Evolutionary conservation across 1,140 invertebrate species (phyloP), one percentile per base, ranked within the genome.

Genomic region (Drosophila miranda): DNA sequence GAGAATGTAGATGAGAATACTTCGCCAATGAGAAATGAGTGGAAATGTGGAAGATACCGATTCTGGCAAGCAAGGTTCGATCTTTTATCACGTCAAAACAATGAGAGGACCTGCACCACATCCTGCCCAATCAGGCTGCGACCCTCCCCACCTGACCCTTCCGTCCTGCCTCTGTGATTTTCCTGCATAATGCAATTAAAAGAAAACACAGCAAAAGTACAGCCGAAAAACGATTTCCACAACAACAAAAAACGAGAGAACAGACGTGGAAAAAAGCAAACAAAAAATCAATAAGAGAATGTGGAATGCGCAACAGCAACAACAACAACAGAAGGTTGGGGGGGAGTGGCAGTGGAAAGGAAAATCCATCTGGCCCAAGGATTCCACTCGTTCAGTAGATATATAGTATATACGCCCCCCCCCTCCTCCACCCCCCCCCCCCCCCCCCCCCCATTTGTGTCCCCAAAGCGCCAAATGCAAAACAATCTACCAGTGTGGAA

Each of bases 321-420:
- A 52, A 60, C 23, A 34, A 28, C 9, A 52, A 19, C 19, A 19
- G 41, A 44, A 46, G 30, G 43, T 23, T 0, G 23, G 23, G 23
- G 34, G 41, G 48, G 30, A 44, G 16, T 26, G n/a, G 7, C 59
- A 52, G 34, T 5, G 26, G 59, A 54, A 54, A 59, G 50, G 49
- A 80, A 83, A 84, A 84, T 84, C 80, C 77, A 84, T 86, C 77
- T 86, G 80, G 80, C 67, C 76, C 80, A 84, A 83, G 80, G 80
- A 83, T 84, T 84, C 71, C 56, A 72, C 49, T 9, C 30, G 30
- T 30, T 9, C 30, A 9, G 8, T 9, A 30, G 2, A 30, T 30
- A 30, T 30, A 30, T 59, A 26, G 57, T 62, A 58, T 57, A 57
- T 43, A 43, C 23, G 43, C n/a, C n/a, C n/a, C n/a, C n/a, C n/a